Percentiles rank a stretch among this genome's conserved stretches.
Conservation (phyloP, 1,140 invertebrate species). For the Portunus trituberculatus region DNA sequence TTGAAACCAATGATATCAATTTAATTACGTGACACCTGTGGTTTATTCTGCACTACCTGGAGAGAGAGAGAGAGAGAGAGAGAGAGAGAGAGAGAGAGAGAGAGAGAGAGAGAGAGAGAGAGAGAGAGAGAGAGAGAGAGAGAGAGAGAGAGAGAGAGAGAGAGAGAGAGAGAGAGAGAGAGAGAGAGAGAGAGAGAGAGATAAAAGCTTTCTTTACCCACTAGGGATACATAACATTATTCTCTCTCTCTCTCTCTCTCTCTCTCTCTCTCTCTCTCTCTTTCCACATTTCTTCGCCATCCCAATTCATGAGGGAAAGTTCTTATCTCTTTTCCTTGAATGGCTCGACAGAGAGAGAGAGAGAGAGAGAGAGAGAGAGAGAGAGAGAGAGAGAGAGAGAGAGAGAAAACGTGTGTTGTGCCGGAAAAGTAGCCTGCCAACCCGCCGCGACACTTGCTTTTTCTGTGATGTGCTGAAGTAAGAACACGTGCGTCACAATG, state of each 20-base stretch:
- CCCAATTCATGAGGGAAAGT: background rate
- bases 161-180: constrained; percentile 33
- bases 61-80: background rate
- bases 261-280: background rate
- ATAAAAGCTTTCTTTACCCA: background rate
- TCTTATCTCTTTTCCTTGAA: background rate
- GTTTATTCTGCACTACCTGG: no score
- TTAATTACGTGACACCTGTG: no score
- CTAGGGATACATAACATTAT: background rate
- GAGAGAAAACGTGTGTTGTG: no score
- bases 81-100: constrained; percentile 27
- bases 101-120: constrained; percentile 50
- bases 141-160: constrained; percentile 17
- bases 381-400: constrained; percentile 16
- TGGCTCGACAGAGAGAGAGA: background rate
- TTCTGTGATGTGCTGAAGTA: no score
- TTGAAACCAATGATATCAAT: no score
- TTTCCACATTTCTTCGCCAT: background rate
- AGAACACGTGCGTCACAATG: no score
- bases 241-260: background rate
- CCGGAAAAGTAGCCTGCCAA: no score
- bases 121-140: constrained; percentile 29
- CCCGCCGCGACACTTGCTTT: no score
- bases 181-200: constrained; percentile 50
- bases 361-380: constrained; percentile 20